Evolutionary conservation across 2,797 vertebrate species (phyloP), one percentile per base, ranked within the genome.

Genomic region (Crenuchus spilurus): DNA sequence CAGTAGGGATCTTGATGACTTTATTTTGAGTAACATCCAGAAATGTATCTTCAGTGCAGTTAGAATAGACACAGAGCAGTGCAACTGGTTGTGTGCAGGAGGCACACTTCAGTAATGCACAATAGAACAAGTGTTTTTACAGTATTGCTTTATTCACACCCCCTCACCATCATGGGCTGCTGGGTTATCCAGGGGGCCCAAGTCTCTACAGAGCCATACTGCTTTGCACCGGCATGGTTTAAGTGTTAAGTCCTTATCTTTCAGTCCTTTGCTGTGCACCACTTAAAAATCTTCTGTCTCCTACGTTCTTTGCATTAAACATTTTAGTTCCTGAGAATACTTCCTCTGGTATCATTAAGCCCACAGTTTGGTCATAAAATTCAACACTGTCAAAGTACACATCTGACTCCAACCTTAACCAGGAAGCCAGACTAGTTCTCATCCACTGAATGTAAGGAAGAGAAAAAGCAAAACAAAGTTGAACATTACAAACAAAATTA

Each of bases 131-230:
- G 84, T 77, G 76, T 83, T 85, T 85, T 86, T 84, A 88, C 87
- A 91, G 84, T 93, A 94, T 93, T 93, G 90, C 92, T 92, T 80
- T 88, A 84, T 84, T 86, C 75, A 84, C 79, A 68, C 82, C 60
- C 68, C 70, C 80, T 64, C 73, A 75, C 28, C 51, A 30, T 51
- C 75, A 75, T 67, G 74, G 73, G 66, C 80, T 80, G 73, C 63
- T 58, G 61, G 75, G 81, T 82, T n/a, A 60, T 66, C 48, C 37
- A 66, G 67, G 54, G 44, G 41, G 26, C 70, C 63, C 42, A 42
- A 77, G 71, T 62, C 71, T 85, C 64, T 74, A 64, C 81, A 72
- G 68, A 70, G 39, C 51, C 74, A 30, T 42, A 67, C 78, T 80
- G 54, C 72, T 67, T 69, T 64, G 78, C 76, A 78, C 9, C 63